phyloP scores from a whole-genome alignment of 2,888 invertebrate species.

The Hypolimnas misippus region DNA sequence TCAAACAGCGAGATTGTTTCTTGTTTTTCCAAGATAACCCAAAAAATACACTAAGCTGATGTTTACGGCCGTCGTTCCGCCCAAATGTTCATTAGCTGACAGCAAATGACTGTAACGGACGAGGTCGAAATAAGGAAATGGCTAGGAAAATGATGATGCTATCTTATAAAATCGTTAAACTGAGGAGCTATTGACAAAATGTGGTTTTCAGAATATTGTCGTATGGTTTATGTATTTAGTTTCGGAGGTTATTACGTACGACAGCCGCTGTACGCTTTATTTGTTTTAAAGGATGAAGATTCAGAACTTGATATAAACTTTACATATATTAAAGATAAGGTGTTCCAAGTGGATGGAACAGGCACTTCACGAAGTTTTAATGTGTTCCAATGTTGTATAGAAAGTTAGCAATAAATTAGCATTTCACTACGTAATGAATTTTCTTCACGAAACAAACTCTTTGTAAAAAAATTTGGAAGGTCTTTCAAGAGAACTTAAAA shows the following conservation, averaged over 20 bases:
- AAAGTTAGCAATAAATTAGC: no score
- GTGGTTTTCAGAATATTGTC: constrained; percentile 17
- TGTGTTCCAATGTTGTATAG: no score
- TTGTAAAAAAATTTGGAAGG: no score
- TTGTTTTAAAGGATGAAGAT: no score
- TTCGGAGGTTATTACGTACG: not conserved
- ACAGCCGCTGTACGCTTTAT: not conserved
- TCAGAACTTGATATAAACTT: no score
- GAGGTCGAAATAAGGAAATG: constrained; percentile 32
- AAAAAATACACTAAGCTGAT: constrained; percentile 23
- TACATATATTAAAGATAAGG: no score
- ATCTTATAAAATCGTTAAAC: constrained; percentile 30
- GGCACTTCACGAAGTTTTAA: no score
- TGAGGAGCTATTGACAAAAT: constrained; percentile 22
- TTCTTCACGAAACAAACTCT: no score
- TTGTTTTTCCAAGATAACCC: constrained; percentile 20
- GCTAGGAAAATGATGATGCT: constrained; percentile 34
- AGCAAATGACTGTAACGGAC: constrained; percentile 26
- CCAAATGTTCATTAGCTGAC: constrained; percentile 32
- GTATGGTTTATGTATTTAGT: not conserved
- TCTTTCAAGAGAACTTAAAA: no score
- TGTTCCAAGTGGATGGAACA: no score
- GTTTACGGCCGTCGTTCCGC: constrained; percentile 24
- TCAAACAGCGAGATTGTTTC: constrained; percentile 1
- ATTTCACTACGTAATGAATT: no score